Evolutionary conservation across 1,140 invertebrate species (phyloP).

Genomic region (Penaeus indicus): DNA sequence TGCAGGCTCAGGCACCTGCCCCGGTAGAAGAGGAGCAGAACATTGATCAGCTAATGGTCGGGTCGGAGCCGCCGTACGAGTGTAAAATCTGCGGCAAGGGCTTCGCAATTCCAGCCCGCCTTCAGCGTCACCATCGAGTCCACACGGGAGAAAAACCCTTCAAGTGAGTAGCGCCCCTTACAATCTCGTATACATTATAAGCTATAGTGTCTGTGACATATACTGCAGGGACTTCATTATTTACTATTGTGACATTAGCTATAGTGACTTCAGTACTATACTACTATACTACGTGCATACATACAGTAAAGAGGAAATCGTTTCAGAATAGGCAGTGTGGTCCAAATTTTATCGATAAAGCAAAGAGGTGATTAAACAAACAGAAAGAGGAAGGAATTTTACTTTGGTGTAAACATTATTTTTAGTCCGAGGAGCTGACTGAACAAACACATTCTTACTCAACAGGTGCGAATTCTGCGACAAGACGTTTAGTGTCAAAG

Average conservation of each 20-base stretch:
- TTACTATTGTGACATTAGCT: too few species aligned
- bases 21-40: background rate
- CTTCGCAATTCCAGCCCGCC: conserved; percentile 81
- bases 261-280: too few species aligned
- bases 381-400: too few species aligned
- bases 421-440: too few species aligned
- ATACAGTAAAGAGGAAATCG: background rate
- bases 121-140: conserved; percentile 91
- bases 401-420: too few species aligned
- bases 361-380: too few species aligned
- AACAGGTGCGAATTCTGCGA: conserved; percentile 93
- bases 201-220: background rate
- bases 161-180: conserved; percentile 46
- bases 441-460: conserved; percentile 70
- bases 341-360: too few species aligned
- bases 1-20: background rate
- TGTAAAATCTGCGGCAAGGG: conserved; percentile 90
- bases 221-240: too few species aligned
- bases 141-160: conserved; percentile 84
- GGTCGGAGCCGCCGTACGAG: conserved; percentile 74
- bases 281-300: too few species aligned
- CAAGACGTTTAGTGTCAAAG: conserved; percentile 92
- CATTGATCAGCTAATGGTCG: background rate
- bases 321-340: too few species aligned
- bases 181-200: background rate